Base-by-base conservation (phyloP, 2,113 vertebrate genomes). In the Camarhynchus parvulus region DNA sequence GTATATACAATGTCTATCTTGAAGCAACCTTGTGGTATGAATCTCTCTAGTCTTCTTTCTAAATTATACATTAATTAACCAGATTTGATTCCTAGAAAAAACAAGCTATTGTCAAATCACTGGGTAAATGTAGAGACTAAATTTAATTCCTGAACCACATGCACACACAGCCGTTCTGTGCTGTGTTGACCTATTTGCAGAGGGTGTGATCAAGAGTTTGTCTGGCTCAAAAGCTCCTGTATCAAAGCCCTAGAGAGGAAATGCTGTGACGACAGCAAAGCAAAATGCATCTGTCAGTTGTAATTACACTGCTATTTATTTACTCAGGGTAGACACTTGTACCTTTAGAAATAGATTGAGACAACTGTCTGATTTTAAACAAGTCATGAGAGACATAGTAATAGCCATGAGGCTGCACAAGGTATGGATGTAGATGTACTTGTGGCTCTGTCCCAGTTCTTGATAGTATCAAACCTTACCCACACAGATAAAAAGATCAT, bases 221-320 rank as follows among this genome's bases (percentile, higher is more conserved):
- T 53, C 28, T 88, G 80, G 27, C 92, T 94, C 53, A 72, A 3
- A 37, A 84, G 73, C 62, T 94, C 37, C 74, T 91, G 66, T 80
- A 84, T 41, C 69, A 79, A 95, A 94, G 31, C 91, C 81, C 94
- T 14, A 53, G 87, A 82, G 95, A 91, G 92, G 91, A 97, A 96
- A 87, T 73, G 73, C 49, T 89, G 37, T 97, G 95, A 96, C 37
- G 77, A 82, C 47, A 96, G 92, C 66, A 69, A 33, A 24, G 53
- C 62, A 95, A 87, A 94, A 91, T 24, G 20, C 20, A 50, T 83
- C 55, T 90, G 89, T 52, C 64, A n/a, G 56, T 64, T 91, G 23
- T 79, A 95, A 92, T 94, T 96, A 92, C 37, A 64, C 15, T 84
- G 74, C 62, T 95, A 31, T 91, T 92, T 93, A 77, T 89, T 91